These are phyloP conservation scores for Agapostemon virescens DNA, from an alignment of 2,888 invertebrate species.

Conservation along the genomic window DNA sequence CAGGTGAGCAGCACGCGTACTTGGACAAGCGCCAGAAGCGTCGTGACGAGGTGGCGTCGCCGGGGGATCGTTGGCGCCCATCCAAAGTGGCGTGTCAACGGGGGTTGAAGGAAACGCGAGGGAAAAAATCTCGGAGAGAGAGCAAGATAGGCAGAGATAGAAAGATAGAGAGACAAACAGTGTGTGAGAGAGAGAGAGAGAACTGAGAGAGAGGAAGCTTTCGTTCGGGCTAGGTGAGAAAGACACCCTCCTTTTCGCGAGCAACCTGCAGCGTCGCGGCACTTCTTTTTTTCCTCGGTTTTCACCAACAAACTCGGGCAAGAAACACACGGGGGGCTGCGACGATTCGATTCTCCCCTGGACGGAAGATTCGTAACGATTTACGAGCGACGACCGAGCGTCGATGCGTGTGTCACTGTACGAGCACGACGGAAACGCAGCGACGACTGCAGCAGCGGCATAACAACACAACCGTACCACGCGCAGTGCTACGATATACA, in stretches of 20 bases:
- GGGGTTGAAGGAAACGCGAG: background rate
- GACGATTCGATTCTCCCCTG: background rate
- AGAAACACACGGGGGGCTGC: slow-evolving; percentile 7
- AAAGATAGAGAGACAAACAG: background rate
- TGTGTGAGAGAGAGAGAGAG: background rate
- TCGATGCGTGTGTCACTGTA: slow-evolving; percentile 32
- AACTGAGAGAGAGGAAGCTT: background rate
- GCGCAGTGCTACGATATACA: slow-evolving; percentile 59
- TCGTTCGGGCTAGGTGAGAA: slow-evolving; percentile 15
- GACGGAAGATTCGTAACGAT: background rate
- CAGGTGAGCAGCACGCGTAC: slow-evolving; percentile 53
- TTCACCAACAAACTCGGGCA: background rate
- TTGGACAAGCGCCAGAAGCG: slow-evolving; percentile 65
- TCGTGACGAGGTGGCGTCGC: slow-evolving; percentile 51
- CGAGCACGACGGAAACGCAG: slow-evolving; percentile 37
- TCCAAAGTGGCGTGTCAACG: slow-evolving; percentile 58
- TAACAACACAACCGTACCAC: slow-evolving; percentile 57
- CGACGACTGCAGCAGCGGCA: slow-evolving; percentile 45
- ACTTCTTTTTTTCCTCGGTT: slow-evolving; percentile 4
- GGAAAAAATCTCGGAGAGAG: background rate
- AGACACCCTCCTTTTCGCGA: background rate
- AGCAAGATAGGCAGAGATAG: too few relatives aligned
- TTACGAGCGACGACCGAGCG: background rate
- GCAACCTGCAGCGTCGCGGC: slow-evolving; percentile 21
- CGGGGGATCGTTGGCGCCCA: slow-evolving; percentile 42